Evolutionary conservation across 2,888 invertebrate species (phyloP).

Genomic region (Branchellion lobata): DNA sequence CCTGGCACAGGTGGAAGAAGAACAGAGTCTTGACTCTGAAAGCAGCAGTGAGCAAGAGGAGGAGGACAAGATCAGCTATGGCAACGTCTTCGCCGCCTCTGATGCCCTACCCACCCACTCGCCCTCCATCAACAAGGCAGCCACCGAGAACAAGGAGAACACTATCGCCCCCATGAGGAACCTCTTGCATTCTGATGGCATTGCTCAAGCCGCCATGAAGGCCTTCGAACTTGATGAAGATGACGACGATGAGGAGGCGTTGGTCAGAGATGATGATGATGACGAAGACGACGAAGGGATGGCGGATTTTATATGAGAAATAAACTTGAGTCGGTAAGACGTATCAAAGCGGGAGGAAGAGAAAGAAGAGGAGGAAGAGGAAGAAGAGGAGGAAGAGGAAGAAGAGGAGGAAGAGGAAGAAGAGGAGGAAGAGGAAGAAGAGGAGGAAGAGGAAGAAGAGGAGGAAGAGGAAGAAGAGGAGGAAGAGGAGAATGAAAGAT

Average conservation of each 20-base stretch:
- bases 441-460: no score
- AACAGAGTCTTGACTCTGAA: neutral
- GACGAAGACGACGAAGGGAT: neutral
- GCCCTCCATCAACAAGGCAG: neutral
- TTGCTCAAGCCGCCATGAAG: conserved; percentile 20
- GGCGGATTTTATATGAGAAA: no score
- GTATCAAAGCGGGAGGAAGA: no score
- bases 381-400: no score
- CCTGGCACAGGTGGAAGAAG: conserved; percentile 2
- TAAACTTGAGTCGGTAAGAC: no score
- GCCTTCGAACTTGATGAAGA: conserved; percentile 36
- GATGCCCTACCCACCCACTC: conserved; percentile 13
- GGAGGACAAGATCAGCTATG: neutral
- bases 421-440: no score
- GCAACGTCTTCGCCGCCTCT: neutral
- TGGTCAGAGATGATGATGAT: neutral
- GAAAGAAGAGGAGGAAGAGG: no score
- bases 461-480: conserved; percentile 1
- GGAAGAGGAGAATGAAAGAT: neutral
- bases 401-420: no score
- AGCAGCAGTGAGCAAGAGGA: conserved; percentile 13
- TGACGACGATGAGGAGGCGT: neutral
- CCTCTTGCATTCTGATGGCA: conserved; percentile 24
- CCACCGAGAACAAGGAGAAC: neutral
- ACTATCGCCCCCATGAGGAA: neutral